A percentile compares a stretch with the other conserved stretches of the same genome.
Conservation (phyloP, 2,797 vertebrate genomes). For the Lindbergichthys nudifrons region DNA sequence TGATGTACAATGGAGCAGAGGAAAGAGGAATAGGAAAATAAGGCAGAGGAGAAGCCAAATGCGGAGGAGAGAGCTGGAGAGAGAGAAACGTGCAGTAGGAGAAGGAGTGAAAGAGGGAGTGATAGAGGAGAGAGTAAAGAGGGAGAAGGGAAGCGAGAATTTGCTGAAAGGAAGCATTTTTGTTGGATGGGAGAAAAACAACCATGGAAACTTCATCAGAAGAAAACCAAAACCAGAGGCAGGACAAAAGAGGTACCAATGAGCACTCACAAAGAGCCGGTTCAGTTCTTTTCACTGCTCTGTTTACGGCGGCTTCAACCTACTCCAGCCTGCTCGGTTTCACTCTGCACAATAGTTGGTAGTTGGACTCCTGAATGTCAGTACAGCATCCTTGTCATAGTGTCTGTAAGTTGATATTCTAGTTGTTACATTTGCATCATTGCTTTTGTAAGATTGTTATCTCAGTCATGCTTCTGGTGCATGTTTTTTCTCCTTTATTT, state of each 20-base stretch:
- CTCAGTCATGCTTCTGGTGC: constrained; percentile 3
- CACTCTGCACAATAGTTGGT: constrained; percentile 44
- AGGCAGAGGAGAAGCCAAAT: constrained; percentile 74
- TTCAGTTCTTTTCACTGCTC: constrained; percentile 84
- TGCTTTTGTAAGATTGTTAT: background rate
- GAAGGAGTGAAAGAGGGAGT: constrained; percentile 72
- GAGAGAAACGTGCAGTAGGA: constrained; percentile 62
- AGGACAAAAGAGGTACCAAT: constrained; percentile 93
- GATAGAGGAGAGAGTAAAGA: constrained; percentile 46
- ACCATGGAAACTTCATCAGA: constrained; percentile 95
- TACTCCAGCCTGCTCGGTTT: constrained; percentile 63
- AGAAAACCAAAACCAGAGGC: constrained; percentile 91
- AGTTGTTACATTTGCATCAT: background rate
- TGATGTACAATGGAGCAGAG: constrained; percentile 80
- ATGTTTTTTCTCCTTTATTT: background rate
- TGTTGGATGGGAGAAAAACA: constrained; percentile 92
- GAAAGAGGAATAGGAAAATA: constrained; percentile 30
- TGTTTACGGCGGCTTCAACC: constrained; percentile 71
- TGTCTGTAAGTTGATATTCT: constrained; percentile 24
- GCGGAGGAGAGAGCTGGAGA: constrained; percentile 53
- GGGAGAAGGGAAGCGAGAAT: constrained; percentile 76
- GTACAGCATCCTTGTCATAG: constrained; percentile 16
- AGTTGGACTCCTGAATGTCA: constrained; percentile 40
- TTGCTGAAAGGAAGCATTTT: constrained; percentile 88
- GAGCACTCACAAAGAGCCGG: constrained; percentile 85